phyloP scores from a whole-genome alignment of 92 coral and sea anemone species.

The Palythoa grandiflora region DNA sequence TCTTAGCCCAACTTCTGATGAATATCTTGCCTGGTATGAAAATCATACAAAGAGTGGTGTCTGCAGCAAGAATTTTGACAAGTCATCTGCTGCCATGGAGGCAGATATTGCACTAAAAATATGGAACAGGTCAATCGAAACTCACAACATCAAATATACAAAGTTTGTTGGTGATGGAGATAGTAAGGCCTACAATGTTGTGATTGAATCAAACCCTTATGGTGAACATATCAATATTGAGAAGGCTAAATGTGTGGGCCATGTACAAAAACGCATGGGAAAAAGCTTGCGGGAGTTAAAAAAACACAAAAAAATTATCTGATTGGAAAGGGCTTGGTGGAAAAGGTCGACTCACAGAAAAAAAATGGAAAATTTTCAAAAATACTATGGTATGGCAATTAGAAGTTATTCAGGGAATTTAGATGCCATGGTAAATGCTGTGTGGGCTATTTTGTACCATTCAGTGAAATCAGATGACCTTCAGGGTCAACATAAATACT shows the following conservation, averaged over 20 bases:
- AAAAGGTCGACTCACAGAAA: constrained; percentile 12
- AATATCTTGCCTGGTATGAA: no score
- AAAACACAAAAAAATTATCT: neutral
- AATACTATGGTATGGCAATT: constrained; percentile 30
- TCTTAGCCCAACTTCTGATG: neutral
- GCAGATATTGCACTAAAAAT: constrained; percentile 18
- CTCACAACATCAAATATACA: no score
- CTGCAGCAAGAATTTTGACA: neutral
- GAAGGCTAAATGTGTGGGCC: constrained; percentile 17
- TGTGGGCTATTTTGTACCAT: no score
- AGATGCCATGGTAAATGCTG: constrained; percentile 1
- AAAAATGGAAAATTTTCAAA: no score
- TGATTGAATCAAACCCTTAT: constrained; percentile 4
- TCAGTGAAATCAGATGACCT: neutral
- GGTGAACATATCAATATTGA: constrained; percentile 10
- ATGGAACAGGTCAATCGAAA: constrained; percentile 3
- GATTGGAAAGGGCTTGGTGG: neutral
- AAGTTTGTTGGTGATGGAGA: constrained; percentile 21
- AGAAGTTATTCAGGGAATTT: constrained; percentile 9
- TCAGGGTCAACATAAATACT: constrained; percentile 20
- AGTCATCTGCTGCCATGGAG: constrained; percentile 20
- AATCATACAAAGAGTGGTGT: constrained; percentile 3
- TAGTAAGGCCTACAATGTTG: no score
- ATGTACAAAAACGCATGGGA: constrained; percentile 12
- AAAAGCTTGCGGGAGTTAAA: neutral